Evolutionary conservation across 2,888 invertebrate genomes (phyloP), one percentile per base, ranked within the genome.

Genomic region (Dasypolia templi): DNA sequence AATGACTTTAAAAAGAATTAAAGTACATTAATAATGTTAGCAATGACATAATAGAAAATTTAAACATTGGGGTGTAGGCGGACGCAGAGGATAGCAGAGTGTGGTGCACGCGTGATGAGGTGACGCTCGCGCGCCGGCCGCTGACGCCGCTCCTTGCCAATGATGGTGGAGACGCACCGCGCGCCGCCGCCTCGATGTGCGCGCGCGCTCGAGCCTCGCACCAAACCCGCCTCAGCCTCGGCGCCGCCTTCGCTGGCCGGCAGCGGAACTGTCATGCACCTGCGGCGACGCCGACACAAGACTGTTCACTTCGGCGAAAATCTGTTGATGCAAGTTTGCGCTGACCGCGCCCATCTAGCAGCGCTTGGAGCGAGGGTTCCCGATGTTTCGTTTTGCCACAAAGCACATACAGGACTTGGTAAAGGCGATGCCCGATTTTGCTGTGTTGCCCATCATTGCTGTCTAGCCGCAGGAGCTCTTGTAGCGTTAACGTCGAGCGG

Each of bases 261-360:
- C 92, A 95, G 95, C 89, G 94, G 93, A 89, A 94, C 93, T 87
- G 92, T 93, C 86, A 96, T 97, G 91, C 97, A 97, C 87, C 95
- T 97, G 77, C 97, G 97, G 70, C 97, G 98, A 75, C 97, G 98
- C 72, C 97, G 98, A 76, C 98, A 98, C 94, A 98, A 98, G 94
- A 98, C 98, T 66, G 98, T 98, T 67, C 98, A 98, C 93, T 98
- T 98, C 91, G 98, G 98, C 76, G 98, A 98, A 91, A 98, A 98
- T 92, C 96, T 98, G 44, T 93, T 98, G 85, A 97, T 97, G 93
- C 97, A 98, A 93, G 97, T 98, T 69, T 97, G 97, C 93, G 97
- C 97, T 82, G 97, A 98, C 93, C 97, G 97, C 74, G 97, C 96
- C 29, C 96, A 96, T 86, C 91, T 96, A 81, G 94, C 96, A 59